phyloP scores from a whole-genome alignment of 2,888 invertebrate genomes.

The Ophion costatus region DNA sequence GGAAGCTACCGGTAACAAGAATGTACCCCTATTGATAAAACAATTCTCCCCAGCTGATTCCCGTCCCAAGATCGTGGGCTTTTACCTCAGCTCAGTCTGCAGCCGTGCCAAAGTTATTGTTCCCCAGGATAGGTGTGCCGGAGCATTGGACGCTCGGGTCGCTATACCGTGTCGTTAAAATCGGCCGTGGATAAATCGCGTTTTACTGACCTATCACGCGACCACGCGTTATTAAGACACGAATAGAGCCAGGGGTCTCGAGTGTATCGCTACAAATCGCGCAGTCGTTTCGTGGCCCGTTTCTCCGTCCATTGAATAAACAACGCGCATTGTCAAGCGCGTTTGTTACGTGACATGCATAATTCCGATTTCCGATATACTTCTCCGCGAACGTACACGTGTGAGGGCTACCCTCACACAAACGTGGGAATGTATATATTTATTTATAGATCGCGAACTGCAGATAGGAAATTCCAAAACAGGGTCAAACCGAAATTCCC shows the following conservation, averaged over 20 bases:
- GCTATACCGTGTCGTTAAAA: slow-evolving; percentile 2
- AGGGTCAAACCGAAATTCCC: slow-evolving; percentile 27
- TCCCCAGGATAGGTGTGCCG: not conserved
- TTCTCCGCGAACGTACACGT: slow-evolving; percentile 3
- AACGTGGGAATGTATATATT: slow-evolving; percentile 10
- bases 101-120: not conserved
- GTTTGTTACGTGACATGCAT: slow-evolving; percentile 38
- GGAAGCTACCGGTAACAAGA: not conserved
- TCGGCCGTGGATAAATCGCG: slow-evolving; percentile 23
- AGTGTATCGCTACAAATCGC: not conserved
- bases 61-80: not conserved
- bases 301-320: slow-evolving; percentile 25
- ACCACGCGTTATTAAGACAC: slow-evolving; percentile 36
- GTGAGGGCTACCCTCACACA: not conserved
- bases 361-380: slow-evolving; percentile 27
- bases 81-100: not conserved
- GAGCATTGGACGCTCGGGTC: not conserved
- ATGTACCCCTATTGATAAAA: not conserved
- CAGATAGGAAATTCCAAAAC: slow-evolving; percentile 13
- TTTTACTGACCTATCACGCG: slow-evolving; percentile 49
- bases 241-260: not conserved
- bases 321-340: slow-evolving; percentile 14
- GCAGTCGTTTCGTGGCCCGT: slow-evolving; percentile 31
- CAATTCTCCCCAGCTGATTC: not conserved
- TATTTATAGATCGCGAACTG: slow-evolving; percentile 39